Evolutionary conservation across 2,888 invertebrate species (phyloP).

Genomic region (Oasisia sp.): DNA sequence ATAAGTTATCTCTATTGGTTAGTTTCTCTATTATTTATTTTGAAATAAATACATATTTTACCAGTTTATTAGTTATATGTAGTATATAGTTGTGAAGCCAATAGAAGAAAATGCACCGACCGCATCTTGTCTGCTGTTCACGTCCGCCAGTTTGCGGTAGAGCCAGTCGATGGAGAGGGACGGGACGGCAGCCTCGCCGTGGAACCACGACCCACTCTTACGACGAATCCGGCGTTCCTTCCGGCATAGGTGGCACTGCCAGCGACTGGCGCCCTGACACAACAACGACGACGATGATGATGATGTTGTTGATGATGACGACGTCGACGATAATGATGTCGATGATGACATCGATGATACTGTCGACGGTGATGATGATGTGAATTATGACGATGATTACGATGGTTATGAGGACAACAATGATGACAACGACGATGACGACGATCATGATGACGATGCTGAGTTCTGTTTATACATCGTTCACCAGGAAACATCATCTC

Average conservation of each 20-base stretch:
- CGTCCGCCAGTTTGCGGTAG: background rate
- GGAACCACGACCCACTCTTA: background rate
- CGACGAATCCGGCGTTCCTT: background rate
- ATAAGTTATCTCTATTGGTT: no score
- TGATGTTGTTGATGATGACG: background rate
- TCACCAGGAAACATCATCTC: no score
- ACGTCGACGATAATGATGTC: background rate
- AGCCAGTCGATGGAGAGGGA: background rate
- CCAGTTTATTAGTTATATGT: no score
- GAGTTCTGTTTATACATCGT: no score
- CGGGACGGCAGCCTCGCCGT: background rate
- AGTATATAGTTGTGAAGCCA: background rate
- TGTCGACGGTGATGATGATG: no score
- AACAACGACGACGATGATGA: background rate
- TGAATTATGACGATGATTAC: no score
- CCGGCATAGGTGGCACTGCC: background rate
- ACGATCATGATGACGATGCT: background rate
- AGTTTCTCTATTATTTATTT: no score
- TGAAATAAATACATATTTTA: no score
- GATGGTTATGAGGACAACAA: background rate
- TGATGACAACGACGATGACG: background rate
- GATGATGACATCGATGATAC: no score
- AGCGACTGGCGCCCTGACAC: conserved; percentile 7
- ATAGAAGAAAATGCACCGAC: background rate
- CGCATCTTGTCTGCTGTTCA: background rate